Conservation (phyloP, 2,113 vertebrate genomes). For the Scytalopus superciliaris region DNA sequence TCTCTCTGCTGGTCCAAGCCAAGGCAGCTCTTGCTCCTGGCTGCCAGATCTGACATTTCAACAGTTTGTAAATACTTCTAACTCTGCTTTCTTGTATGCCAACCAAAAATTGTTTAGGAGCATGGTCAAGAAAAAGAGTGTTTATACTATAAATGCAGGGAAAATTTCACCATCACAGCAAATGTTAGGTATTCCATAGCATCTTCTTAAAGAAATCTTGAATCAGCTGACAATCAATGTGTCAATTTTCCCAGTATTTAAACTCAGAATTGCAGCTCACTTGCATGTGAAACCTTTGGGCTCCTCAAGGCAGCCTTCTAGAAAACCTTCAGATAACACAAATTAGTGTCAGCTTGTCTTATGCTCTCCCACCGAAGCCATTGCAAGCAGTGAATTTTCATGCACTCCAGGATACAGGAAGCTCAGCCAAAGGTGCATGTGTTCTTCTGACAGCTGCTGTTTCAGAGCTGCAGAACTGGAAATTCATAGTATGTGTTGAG, state of each 20-base stretch:
- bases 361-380: not conserved
- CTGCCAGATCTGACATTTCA: not conserved
- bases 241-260: not conserved
- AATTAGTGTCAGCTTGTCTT: not conserved
- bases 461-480: not conserved
- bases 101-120: not conserved
- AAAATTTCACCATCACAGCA: not conserved
- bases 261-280: not conserved
- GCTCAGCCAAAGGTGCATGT: fast-evolving
- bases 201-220: not conserved
- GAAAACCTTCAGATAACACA: not conserved
- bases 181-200: not conserved
- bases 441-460: not conserved
- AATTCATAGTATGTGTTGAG: not conserved
- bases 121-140: not conserved
- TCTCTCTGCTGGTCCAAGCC: not conserved
- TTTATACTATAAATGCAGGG: not conserved
- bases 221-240: not conserved
- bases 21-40: not conserved
- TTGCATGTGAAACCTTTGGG: not conserved
- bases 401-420: not conserved
- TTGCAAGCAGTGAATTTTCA: not conserved
- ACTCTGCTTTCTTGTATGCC: not conserved
- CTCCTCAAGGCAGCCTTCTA: not conserved
- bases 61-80: not conserved